Evolutionary conservation across 2,797 vertebrate genomes (phyloP), one percentile per base, ranked within the genome.

Genomic region (Sebastes itinus): DNA sequence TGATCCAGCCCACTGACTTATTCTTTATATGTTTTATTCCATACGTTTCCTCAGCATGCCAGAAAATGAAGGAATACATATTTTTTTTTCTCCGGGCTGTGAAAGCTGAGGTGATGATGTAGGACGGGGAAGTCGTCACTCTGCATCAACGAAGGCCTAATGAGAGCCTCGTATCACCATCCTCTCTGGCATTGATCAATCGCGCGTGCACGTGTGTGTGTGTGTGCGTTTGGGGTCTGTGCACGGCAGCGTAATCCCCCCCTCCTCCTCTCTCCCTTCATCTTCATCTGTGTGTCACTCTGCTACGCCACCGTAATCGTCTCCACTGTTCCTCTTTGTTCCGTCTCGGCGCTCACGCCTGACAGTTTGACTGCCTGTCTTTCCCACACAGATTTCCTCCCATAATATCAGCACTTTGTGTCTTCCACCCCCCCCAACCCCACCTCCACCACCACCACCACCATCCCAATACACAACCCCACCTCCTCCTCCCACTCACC

Each of bases 281-380:
- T 89, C 71, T 75, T 81, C 72, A 75, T 79, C 78, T 70, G 73
- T 78, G 81, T 92, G 89, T 92, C 92, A 88, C 88, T 90, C 84
- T 13, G 77, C 92, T 66, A 68, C 86, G 33, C 82, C 81, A 80
- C 89, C 89, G 92, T 94, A 94, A 95, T 95, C 91, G 92, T 94
- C 94, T 94, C 89, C 80, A 87, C 88, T 89, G 90, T 93, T 94
- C 90, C 83, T 94, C 93, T 95, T 94, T 95, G 95, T 95, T 95
- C 95, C 92, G 78, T 95, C 90, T 94, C 94, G 91, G 89, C 80
- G 94, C 94, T 92, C 94, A 89, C 87, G 89, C 87, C 92, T 95
- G 95, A 95, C 95, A 95, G 94, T 94, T 94, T 95, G 95, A 95
- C 93, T 95, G 93, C 91, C 92, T 89, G 91, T 92, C 92, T 87